phyloP scores from a whole-genome alignment of 2,888 invertebrate genomes.

The Oxystoma pomonae region DNA sequence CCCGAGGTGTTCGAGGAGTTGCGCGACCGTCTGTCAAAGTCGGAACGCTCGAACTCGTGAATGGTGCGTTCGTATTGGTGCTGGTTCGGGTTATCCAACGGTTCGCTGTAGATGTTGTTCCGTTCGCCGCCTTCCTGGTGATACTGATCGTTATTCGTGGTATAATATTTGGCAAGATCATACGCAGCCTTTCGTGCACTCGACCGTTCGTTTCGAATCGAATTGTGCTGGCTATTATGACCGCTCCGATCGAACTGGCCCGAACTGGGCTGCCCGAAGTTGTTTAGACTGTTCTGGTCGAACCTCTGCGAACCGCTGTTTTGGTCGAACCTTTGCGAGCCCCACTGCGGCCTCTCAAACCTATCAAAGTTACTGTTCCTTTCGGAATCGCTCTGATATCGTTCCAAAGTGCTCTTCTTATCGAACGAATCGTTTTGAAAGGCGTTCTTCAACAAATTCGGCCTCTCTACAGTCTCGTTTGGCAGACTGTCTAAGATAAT shows the following conservation, averaged over 20 bases:
- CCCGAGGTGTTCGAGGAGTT: slow-evolving; percentile 46
- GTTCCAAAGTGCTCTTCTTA: slow-evolving; percentile 60
- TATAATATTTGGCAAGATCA: slow-evolving; percentile 44
- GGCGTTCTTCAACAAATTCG: slow-evolving; percentile 54
- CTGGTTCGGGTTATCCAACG: slow-evolving; percentile 39
- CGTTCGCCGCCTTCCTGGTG: slow-evolving; percentile 47
- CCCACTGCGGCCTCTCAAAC: slow-evolving; percentile 56
- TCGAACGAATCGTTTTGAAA: slow-evolving; percentile 61
- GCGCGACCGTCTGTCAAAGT: slow-evolving; percentile 47
- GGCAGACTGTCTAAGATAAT: slow-evolving; percentile 48
- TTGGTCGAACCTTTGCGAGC: slow-evolving; percentile 55
- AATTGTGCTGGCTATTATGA: slow-evolving; percentile 36
- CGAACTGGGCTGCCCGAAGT: slow-evolving; percentile 39
- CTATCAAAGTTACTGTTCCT: slow-evolving; percentile 50
- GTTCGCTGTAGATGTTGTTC: slow-evolving; percentile 50
- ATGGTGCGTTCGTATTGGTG: slow-evolving; percentile 44
- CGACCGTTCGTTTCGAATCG: slow-evolving; percentile 38
- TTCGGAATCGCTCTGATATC: slow-evolving; percentile 57
- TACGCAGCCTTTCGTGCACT: slow-evolving; percentile 37
- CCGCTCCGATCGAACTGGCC: slow-evolving; percentile 39
- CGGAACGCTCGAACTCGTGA: slow-evolving; percentile 60
- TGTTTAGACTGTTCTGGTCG: slow-evolving; percentile 38
- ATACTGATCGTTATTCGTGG: slow-evolving; percentile 41
- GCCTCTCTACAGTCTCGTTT: slow-evolving; percentile 49
- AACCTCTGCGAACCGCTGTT: slow-evolving; percentile 47